Evolutionary conservation across 2,797 vertebrate genomes (phyloP), one percentile per base, ranked within the genome.

Genomic region (Anas capensis): DNA sequence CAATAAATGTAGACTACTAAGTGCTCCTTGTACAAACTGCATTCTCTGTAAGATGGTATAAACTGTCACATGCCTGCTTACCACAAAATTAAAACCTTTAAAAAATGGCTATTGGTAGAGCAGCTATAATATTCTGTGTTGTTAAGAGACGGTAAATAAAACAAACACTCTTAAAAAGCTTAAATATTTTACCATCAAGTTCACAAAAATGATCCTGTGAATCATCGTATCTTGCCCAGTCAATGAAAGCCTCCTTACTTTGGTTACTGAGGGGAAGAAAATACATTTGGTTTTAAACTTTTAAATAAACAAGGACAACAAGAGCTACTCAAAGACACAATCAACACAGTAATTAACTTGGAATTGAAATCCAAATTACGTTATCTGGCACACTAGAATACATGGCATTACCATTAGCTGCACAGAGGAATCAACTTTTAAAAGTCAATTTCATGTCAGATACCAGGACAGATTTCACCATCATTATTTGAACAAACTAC

Each of bases 131-230:
- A 3, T 51, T 86, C 27, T 66, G 36, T 57, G 33, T 8, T 56
- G 85, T 76, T 66, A 84, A 82, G 29, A 92, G 23, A 88, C 27
- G 90, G 42, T 5, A 94, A 91, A 84, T 73, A 76, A 93, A 93
- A 62, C n/a, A 94, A 71, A 84, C 36, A 76, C 20, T 70, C 42
- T 48, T 34, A 95, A 80, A 84, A 86, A 94, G 62, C 58, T 92
- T 94, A 83, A 83, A 64, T 42, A 46, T 83, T 98, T 98, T 98
- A 99, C 99, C 99, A 51, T 99, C 99, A 77, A 99, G 98, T 94
- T 99, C 99, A 97, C 99, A 99, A 98, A 99, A 99, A 92, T 99
- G 98, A 94, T 99, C 99, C 97, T 99, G 99, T 66, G 99, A 99
- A 58, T 99, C 99, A 77, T 99, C 99, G 1, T 99, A 99, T 97